phyloP scores from a whole-genome alignment of 2,797 vertebrate genomes.

The Trematomus bernacchii region DNA sequence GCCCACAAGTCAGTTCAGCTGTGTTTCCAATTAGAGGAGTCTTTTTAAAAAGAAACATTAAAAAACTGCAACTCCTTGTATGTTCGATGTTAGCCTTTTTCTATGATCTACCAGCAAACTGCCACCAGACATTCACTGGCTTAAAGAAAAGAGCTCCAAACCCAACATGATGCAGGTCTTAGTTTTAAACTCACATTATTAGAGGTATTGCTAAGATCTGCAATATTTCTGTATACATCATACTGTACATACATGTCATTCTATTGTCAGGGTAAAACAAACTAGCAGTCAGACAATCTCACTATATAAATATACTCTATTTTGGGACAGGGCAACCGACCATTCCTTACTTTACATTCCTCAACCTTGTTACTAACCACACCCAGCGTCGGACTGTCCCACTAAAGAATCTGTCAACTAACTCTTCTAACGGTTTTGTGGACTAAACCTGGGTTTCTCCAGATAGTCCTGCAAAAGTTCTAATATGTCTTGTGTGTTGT shows the following conservation, averaged over 20 bases:
- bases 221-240: too few relatives aligned
- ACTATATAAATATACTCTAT: background rate
- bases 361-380: too few relatives aligned
- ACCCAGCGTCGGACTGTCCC: too few relatives aligned
- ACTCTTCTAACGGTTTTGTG: too few relatives aligned
- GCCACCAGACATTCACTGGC: background rate
- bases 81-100: background rate
- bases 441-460: too few relatives aligned
- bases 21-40: slow-evolving; percentile 20
- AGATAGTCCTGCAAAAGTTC: too few relatives aligned
- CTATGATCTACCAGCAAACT: background rate
- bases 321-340: too few relatives aligned
- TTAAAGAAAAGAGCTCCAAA: background rate
- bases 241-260: background rate
- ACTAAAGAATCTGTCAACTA: too few relatives aligned
- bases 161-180: background rate
- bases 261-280: background rate
- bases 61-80: background rate
- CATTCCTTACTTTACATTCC: too few relatives aligned
- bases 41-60: background rate
- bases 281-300: background rate
- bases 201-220: background rate
- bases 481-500: too few relatives aligned
- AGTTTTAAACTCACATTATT: background rate
- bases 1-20: background rate